Percentiles rank a stretch among this genome's conserved stretches.
Conservation (phyloP, 2,113 vertebrate genomes). For the Eidolon helvum region DNA sequence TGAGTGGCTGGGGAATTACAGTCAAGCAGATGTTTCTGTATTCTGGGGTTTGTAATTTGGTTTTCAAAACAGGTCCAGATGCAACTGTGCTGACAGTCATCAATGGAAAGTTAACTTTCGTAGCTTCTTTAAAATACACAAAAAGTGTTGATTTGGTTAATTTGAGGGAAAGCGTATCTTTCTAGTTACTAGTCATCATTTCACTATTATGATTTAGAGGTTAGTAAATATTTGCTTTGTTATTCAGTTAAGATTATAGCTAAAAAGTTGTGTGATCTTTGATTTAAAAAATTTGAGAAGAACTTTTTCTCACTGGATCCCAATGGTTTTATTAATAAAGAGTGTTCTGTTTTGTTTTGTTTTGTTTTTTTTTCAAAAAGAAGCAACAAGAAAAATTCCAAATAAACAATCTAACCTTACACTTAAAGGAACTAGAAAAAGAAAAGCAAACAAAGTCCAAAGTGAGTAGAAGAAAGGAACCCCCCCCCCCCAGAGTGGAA, state of each 20-base stretch:
- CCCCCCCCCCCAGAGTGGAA: no score
- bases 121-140: not conserved
- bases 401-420: no score
- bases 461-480: no score
- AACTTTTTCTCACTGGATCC: constrained; percentile 22
- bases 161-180: not conserved
- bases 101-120: not conserved
- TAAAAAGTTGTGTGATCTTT: not conserved
- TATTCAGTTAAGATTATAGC: not conserved
- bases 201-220: not conserved
- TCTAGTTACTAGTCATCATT: not conserved
- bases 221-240: not conserved
- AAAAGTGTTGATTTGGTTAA: not conserved
- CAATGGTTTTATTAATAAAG: not conserved
- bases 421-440: no score
- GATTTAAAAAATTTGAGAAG: not conserved
- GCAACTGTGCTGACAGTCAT: not conserved
- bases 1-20: no score
- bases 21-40: not conserved
- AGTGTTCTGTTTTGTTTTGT: not conserved
- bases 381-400: no score
- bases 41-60: not conserved
- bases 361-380: not conserved
- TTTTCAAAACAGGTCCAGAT: not conserved
- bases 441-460: no score